Conservation (phyloP, 2,797 vertebrate genomes). For the Gephyroberyx darwinii region DNA sequence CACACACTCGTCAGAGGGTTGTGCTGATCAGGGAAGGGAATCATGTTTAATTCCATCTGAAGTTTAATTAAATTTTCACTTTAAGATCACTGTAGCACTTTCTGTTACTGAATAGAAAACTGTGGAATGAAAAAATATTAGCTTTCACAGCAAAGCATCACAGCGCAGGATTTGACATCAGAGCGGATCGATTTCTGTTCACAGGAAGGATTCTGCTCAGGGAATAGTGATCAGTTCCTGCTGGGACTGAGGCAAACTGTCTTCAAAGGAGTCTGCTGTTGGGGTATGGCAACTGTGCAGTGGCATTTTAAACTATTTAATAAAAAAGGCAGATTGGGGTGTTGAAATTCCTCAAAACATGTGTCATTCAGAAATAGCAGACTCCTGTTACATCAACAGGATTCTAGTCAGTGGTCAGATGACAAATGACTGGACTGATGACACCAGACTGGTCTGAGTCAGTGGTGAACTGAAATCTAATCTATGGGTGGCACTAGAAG, state of each 20-base stretch:
- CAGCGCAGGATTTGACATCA: conserved; percentile 5
- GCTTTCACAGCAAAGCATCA: not conserved
- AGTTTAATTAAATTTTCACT: conserved; percentile 1
- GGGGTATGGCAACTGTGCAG: too few relatives aligned
- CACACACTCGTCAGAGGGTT: not conserved
- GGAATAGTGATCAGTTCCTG: not conserved
- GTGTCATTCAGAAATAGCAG: not conserved
- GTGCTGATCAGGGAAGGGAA: not conserved
- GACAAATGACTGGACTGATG: conserved; percentile 3
- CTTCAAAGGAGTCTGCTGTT: not conserved
- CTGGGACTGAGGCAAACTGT: too few relatives aligned
- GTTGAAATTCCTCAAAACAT: not conserved
- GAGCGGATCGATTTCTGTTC: conserved; percentile 14
- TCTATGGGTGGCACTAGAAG: not conserved
- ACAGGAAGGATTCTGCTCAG: not conserved
- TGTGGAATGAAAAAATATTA: not conserved
- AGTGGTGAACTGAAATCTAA: not conserved
- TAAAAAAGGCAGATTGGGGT: not conserved
- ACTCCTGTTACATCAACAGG: not conserved
- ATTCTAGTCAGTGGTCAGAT: not conserved
- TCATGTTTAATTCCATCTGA: not conserved
- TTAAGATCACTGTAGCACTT: not conserved
- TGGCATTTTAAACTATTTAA: too few relatives aligned
- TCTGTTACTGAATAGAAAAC: not conserved
- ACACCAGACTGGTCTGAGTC: conserved; percentile 5